These are phyloP conservation scores for Ormyrus pomaceus DNA, from an alignment of 2,888 invertebrate genomes.

Conservation along the genomic window DNA sequence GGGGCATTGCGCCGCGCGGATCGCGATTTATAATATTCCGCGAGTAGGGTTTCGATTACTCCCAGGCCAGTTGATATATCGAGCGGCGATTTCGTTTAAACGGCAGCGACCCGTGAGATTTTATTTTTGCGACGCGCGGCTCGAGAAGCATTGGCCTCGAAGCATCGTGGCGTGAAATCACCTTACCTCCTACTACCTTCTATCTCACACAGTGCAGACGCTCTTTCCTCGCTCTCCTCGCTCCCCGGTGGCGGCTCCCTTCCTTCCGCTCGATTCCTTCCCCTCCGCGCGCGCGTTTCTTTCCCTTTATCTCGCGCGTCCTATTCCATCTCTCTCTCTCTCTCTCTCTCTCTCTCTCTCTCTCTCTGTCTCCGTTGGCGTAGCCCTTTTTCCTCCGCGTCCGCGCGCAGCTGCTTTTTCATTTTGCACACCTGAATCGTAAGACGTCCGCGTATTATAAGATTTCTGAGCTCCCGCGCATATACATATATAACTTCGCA, in stretches of 20 bases:
- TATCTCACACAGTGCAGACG: conserved; percentile 61
- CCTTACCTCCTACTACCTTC: conserved; percentile 60
- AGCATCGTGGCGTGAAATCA: conserved; percentile 66
- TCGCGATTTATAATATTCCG: conserved; percentile 53
- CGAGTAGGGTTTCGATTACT: conserved; percentile 53
- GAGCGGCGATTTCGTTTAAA: conserved; percentile 53
- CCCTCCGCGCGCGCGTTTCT: conserved; percentile 2
- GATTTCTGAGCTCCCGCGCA: conserved; percentile 15
- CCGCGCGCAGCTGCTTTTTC: conserved; percentile 2
- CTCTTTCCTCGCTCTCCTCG: conserved; percentile 2
- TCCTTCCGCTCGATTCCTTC: neutral
- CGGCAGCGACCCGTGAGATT: conserved; percentile 63
- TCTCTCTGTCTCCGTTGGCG: neutral
- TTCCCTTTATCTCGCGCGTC: neutral
- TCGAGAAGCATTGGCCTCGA: conserved; percentile 61
- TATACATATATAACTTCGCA: conserved; percentile 17
- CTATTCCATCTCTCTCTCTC: neutral
- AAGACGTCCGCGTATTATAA: conserved; percentile 17
- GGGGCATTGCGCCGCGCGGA: neutral
- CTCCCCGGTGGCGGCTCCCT: neutral
- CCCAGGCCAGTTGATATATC: conserved; percentile 54
- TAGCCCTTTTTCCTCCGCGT: conserved; percentile 6
- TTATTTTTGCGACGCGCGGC: conserved; percentile 59
- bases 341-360: neutral
- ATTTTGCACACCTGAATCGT: conserved; percentile 20